Base-by-base conservation (phyloP, 2,113 vertebrate genomes). In the Lycaon pictus region DNA sequence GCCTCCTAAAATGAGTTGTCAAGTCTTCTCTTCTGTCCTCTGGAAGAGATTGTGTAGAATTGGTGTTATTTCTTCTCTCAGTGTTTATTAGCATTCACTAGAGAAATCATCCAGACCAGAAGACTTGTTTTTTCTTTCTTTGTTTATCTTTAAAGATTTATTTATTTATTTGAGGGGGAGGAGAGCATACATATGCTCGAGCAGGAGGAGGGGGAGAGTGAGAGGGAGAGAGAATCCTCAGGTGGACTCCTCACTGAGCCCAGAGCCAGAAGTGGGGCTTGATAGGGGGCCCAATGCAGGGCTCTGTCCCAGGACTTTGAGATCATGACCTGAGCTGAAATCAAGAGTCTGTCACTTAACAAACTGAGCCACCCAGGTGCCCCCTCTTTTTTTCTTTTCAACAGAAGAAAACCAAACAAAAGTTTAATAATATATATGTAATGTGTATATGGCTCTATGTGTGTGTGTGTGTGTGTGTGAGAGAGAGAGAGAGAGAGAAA, bases 51-150 rank as follows among this genome's bases (percentile, higher is more conserved):
- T 25, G 25, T 43, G 27, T 83, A 72, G 37, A 67, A 56, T 35
- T 56, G 27, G 37, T 32, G 3, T 65, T n/a, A 60, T 53, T 72
- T 96, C 51, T 92, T 77, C 55, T 92, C 60, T 95, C 86, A 96
- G 63, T 83, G 80, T 89, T 92, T 79, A 51, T 72, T 74, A 83
- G 79, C 20, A 62, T 92, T 92, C 56, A 32, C 56, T 69, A 65
- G 79, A 27, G 83, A 95, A 88, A 81, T 17, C 23, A 85, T 32
- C 17, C 43, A 84, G 29, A 43, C 9, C 56, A 74, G 37, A 25
- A 51, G n/a, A 48, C 60, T 87, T 79, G 65, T 74, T 74, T 74
- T n/a, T 17, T 29, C 25, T 43, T 56, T 16, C 62, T 65, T 67
- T 67, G 29, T 32, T 67, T 67, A 13, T 5, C 60, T 27, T 25